Conservation (phyloP, 1,140 invertebrate species). For the Eumeta japonica region DNA sequence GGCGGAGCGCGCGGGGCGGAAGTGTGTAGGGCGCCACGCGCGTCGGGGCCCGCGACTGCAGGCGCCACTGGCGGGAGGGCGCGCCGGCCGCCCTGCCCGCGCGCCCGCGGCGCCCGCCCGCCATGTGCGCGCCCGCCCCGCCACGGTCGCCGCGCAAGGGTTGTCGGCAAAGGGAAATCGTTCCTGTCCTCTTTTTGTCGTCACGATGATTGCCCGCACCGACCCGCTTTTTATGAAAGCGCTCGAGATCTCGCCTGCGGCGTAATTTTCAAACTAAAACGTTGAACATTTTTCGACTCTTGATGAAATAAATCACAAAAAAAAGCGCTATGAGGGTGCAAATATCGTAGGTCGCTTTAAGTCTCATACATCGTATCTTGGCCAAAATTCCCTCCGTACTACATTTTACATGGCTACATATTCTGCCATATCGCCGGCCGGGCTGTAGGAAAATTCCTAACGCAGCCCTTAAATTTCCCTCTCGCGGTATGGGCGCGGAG, state of each 20-base stretch:
- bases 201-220: conserved; percentile 26
- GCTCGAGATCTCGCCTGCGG: too few species aligned
- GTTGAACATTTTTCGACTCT: too few species aligned
- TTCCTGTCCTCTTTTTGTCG: conserved; percentile 29
- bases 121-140: conserved; percentile 22
- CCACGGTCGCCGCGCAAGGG: conserved; percentile 50
- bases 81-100: conserved; percentile 40
- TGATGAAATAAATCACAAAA: too few species aligned
- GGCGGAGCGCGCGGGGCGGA: conserved; percentile 40
- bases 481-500: conserved; percentile 34
- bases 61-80: conserved; percentile 51
- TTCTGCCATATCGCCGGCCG: too few species aligned
- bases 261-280: too few species aligned
- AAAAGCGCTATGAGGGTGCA: too few species aligned
- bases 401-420: too few species aligned
- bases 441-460: conserved; percentile 24
- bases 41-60: conserved; percentile 43
- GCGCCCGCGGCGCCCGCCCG: conserved; percentile 19
- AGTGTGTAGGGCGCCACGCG: conserved; percentile 49
- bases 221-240: too few species aligned
- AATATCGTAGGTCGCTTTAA: too few species aligned
- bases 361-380: too few species aligned
- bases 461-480: conserved; percentile 51
- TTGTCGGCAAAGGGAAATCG: conserved; percentile 40
- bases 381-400: too few species aligned